Conservation (phyloP, 2,113 vertebrate genomes). For the Scophthalmus maximus region DNA sequence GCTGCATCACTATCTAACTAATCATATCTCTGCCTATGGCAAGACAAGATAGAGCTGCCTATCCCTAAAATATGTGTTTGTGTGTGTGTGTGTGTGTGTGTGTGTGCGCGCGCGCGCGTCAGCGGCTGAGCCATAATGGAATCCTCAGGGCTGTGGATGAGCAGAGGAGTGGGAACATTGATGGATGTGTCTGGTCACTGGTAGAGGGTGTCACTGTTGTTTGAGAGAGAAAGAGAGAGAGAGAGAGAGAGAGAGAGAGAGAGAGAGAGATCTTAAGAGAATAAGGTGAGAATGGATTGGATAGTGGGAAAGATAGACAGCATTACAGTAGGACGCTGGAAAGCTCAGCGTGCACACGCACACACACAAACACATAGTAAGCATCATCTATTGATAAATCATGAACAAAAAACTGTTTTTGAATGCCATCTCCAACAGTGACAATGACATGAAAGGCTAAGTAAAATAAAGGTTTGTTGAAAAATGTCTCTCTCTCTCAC, state of each 20-base stretch:
- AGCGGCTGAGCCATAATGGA: slow-evolving; percentile 67
- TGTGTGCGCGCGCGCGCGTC: slow-evolving; percentile 15
- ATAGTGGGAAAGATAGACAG: slow-evolving; percentile 7
- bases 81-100: slow-evolving; percentile 22
- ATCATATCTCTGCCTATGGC: slow-evolving; percentile 57
- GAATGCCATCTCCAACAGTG: too few species aligned
- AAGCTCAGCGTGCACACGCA: background rate
- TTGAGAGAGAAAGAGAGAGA: slow-evolving; percentile 21
- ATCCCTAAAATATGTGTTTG: slow-evolving; percentile 30
- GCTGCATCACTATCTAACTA: slow-evolving; percentile 56
- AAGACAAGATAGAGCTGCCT: slow-evolving; percentile 51
- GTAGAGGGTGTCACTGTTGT: slow-evolving; percentile 63
- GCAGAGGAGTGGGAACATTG: slow-evolving; percentile 60
- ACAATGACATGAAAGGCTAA: too few species aligned
- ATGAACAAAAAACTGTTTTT: background rate
- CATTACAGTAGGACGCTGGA: background rate
- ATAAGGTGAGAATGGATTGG: slow-evolving; percentile 12
- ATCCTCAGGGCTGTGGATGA: slow-evolving; percentile 67
- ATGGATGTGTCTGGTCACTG: slow-evolving; percentile 72
- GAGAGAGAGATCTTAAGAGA: background rate
- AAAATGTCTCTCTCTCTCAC: background rate
- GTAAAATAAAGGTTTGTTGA: too few species aligned
- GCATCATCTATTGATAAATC: background rate
- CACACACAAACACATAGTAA: background rate
- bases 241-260: background rate